Evolutionary conservation across 2,797 vertebrate species (phyloP).

Genomic region (Thunnus albacares): DNA sequence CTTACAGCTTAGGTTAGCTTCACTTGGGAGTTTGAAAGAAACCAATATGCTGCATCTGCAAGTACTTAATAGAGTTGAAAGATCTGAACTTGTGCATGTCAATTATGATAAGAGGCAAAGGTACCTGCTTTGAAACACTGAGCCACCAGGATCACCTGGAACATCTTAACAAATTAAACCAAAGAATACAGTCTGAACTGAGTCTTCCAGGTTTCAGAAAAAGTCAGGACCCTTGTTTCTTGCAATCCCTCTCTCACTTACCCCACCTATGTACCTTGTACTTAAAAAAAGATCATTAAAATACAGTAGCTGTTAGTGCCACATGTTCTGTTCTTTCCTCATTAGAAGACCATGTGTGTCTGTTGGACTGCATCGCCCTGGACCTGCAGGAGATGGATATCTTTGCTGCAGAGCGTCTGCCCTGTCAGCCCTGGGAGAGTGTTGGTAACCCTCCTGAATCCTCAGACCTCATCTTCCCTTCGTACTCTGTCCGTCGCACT

Average conservation of each 20-base stretch:
- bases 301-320: background rate
- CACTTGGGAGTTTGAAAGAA: background rate
- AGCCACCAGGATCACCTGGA: no score
- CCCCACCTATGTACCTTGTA: no score
- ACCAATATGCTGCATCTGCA: background rate
- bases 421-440: constrained; percentile 81
- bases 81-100: background rate
- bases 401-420: constrained; percentile 91
- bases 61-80: background rate
- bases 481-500: constrained; percentile 90
- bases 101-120: no score
- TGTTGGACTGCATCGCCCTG: constrained; percentile 95
- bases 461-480: constrained; percentile 91
- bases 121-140: no score
- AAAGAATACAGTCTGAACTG: no score
- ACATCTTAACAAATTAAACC: no score
- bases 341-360: constrained; percentile 90
- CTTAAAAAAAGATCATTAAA: background rate
- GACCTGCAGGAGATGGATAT: constrained; percentile 98
- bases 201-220: no score
- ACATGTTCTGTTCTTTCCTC: background rate
- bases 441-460: constrained; percentile 70
- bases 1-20: constrained; percentile 82
- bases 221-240: no score
- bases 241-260: no score